Evolutionary conservation across 2,113 vertebrate species (phyloP), one percentile per base, ranked within the genome.

Genomic region (Otolemur garnettii): DNA sequence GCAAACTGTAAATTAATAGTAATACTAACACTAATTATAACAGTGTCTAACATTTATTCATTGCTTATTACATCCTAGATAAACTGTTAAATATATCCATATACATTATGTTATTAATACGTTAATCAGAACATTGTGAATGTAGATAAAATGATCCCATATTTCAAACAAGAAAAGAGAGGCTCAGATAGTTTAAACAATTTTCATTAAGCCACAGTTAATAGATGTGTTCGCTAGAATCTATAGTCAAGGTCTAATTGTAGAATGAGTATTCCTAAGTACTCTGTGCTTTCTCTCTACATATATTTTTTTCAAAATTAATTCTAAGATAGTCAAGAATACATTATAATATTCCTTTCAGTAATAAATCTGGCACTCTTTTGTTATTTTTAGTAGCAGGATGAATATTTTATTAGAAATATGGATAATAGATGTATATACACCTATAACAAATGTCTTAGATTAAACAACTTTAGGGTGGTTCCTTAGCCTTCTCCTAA

Each of bases 341-440:
- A 5, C 2, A 18, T 38, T 90, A 59, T n/a, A 53, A 19, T 30
- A 6, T 53, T 5, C 26, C 3, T 28, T n/a, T 79, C 9, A 74
- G 45, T 72, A 68, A 38, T 1, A 74, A 83, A 35, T 62, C 22
- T 28, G 28, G 17, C 3, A 28, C 28, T 4, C 4, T 71, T 4
- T 19, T 26, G 4, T n/a, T 60, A 59, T 74, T 85, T 80, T 1
- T 62, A 68, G 2, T 57, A 74, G 30, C 45, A 35, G 7, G 28
- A 26, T 59, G 0, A 53, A 57, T 72, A 75, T 55, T 50, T 2
- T 28, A n/a, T 21, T 90, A 45, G 8, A 53, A 3, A 62, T 9
- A 28, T 17, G 12, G 22, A 14, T 30, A 0, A 11, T 28, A 42
- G 78, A 82, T 4, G 1, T 8, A 59, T 30, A 22, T 0, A 42